These are phyloP conservation scores for Burhinus bistriatus DNA, from an alignment of 2,113 vertebrate genomes.

Conservation along the genomic window DNA sequence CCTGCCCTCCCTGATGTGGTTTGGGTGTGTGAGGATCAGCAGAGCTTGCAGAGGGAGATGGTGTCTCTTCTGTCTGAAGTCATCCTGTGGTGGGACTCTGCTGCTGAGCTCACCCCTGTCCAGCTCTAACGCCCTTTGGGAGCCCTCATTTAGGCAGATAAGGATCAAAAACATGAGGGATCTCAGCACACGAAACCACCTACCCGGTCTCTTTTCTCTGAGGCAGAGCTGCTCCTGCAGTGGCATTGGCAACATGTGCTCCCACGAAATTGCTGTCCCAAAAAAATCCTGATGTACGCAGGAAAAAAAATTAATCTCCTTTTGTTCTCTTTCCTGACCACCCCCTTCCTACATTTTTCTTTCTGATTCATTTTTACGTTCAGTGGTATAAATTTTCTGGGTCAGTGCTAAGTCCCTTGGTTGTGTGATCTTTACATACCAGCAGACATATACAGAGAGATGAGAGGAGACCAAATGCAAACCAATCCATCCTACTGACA, in stretches of 20 bases:
- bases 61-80: neutral
- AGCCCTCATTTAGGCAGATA: neutral
- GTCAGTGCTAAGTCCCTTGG: conserved; percentile 8
- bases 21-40: neutral
- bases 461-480: conserved; percentile 29
- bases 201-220: neutral
- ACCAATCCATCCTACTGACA: conserved; percentile 21
- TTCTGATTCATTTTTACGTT: conserved; percentile 36
- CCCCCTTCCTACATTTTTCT: neutral
- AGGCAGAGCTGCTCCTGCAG: neutral
- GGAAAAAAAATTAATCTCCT: neutral
- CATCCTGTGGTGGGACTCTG: neutral
- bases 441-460: neutral
- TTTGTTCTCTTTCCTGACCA: neutral
- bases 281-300: neutral
- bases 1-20: neutral
- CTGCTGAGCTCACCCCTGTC: neutral
- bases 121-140: neutral
- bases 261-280: neutral
- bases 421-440: conserved; percentile 20
- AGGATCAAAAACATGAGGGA: neutral
- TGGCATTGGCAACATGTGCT: neutral
- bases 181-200: neutral
- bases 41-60: neutral
- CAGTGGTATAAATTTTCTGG: conserved; percentile 17